A percentile compares a stretch with the other conserved stretches of the same genome.
These are phyloP conservation scores for Apamea epomidion DNA, from an alignment of 2,888 invertebrate genomes.

Conservation along the genomic window DNA sequence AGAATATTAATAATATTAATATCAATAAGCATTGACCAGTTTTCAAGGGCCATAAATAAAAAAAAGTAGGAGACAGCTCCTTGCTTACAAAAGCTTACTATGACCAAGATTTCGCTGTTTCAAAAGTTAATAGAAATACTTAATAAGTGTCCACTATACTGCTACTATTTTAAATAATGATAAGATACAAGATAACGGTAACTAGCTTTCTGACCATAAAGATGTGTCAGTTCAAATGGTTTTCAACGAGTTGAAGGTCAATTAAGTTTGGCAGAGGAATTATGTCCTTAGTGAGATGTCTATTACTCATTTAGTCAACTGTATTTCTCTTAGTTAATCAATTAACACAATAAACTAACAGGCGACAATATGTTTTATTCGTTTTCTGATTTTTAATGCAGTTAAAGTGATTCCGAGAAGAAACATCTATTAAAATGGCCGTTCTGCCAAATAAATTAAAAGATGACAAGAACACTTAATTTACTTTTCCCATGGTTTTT, in stretches of 20 bases:
- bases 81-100: constrained; percentile 15
- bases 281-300: constrained; percentile 55
- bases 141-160: constrained; percentile 30
- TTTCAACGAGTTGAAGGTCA: constrained; percentile 75
- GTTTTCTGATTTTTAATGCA: constrained; percentile 29
- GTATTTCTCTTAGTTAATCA: constrained; percentile 37
- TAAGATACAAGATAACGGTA: constrained; percentile 41
- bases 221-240: constrained; percentile 66
- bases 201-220: constrained; percentile 62
- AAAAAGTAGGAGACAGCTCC: constrained; percentile 27
- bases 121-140: constrained; percentile 31
- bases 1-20: neutral
- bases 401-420: neutral
- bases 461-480: neutral
- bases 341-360: constrained; percentile 10
- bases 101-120: constrained; percentile 25
- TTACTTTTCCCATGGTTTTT: constrained; percentile 11
- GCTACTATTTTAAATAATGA: constrained; percentile 41
- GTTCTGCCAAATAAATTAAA: constrained; percentile 21
- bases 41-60: constrained; percentile 29
- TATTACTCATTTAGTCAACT: constrained; percentile 33
- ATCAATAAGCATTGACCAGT: neutral
- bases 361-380: constrained; percentile 16
- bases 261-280: constrained; percentile 67
- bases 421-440: neutral